Evolutionary conservation across 1,140 invertebrate genomes (phyloP).

Genomic region (Plutomurus gul): DNA sequence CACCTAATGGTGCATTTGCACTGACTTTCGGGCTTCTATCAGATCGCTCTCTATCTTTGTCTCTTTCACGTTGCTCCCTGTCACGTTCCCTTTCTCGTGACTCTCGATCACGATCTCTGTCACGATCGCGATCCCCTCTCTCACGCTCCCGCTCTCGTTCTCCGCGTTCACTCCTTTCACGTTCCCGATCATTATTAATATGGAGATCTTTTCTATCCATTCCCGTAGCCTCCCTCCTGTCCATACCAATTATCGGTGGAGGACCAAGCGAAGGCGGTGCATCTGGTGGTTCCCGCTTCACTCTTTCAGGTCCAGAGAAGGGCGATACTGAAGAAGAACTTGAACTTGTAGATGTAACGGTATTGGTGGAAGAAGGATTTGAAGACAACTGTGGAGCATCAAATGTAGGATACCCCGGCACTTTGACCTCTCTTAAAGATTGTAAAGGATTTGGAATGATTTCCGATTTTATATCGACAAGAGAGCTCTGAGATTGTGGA

Average conservation of each 20-base stretch:
- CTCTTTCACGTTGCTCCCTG: not conserved
- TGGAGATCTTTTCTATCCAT: not conserved
- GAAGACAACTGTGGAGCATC: conserved; percentile 40
- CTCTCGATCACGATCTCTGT: conserved; percentile 27
- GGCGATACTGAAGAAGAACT: conserved; percentile 58
- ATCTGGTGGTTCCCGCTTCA: conserved; percentile 62
- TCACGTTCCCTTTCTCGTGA: conserved; percentile 3
- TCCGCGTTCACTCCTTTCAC: conserved; percentile 61
- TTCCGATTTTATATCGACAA: conserved; percentile 73
- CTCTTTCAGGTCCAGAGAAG: conserved; percentile 56
- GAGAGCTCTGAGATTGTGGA: conserved; percentile 55
- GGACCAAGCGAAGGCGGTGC: conserved; percentile 69
- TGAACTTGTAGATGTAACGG: conserved; percentile 55
- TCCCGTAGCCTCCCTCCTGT: conserved; percentile 29
- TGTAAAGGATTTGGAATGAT: conserved; percentile 64
- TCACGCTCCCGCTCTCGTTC: conserved; percentile 35
- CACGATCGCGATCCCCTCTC: conserved; percentile 34
- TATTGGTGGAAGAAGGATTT: conserved; percentile 57
- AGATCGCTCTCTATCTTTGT: not conserved
- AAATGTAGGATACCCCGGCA: conserved; percentile 67
- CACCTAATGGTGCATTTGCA: not conserved
- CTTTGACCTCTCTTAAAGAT: conserved; percentile 78
- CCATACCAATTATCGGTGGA: conserved; percentile 59
- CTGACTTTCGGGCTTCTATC: conserved; percentile 15
- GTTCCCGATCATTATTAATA: conserved; percentile 54